Evolutionary conservation across 2,888 invertebrate species (phyloP), one percentile per base, ranked within the genome.

Genomic region (Dione vanillae): DNA sequence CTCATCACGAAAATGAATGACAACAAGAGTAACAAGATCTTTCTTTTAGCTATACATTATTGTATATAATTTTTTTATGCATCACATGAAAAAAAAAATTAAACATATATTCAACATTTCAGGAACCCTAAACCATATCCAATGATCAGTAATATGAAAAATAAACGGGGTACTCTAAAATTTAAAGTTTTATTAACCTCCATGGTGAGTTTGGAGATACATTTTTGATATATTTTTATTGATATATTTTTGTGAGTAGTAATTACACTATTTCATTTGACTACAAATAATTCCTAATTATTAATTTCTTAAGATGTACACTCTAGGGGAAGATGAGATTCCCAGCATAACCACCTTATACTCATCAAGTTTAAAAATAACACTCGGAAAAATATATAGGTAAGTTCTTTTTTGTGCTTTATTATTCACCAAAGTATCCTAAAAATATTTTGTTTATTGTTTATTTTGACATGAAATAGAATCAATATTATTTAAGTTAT

Each of bases 281-380:
- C 27, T 2, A 47, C 3, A 11, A 47, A 47, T 45, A 11, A 62
- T n/a, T 41, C 1, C 41, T 14, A 35, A 0, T 14, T 19, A 12
- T 16, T 52, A 65, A 27, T 54, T 14, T 72, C 77, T 78, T 27
- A 75, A 95, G 95, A 82, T 96, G 73, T 95, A 95, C 79, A 94
- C 95, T 67, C 78, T 96, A 70, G 94, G 95, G 14, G 94, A 94
- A 78, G 95, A 96, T 77, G 96, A 96, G 82, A 95, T 96, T 1
- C 96, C 96, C 9, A 95, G 95, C 41, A 87, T 96, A 58, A 96
- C 96, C 0, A 95, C 96, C 16, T 87, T 95, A 2, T 94, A 94
- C 77, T 94, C 95, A 0, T 95, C 96, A 69, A 94, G 94, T 67
- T 82, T 96, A 8, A 90, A 92, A 73, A 87, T 95, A 54, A 79